These are phyloP conservation scores for Cynoglossus semilaevis DNA, from an alignment of 2,113 vertebrate genomes.

Conservation along the genomic window DNA sequence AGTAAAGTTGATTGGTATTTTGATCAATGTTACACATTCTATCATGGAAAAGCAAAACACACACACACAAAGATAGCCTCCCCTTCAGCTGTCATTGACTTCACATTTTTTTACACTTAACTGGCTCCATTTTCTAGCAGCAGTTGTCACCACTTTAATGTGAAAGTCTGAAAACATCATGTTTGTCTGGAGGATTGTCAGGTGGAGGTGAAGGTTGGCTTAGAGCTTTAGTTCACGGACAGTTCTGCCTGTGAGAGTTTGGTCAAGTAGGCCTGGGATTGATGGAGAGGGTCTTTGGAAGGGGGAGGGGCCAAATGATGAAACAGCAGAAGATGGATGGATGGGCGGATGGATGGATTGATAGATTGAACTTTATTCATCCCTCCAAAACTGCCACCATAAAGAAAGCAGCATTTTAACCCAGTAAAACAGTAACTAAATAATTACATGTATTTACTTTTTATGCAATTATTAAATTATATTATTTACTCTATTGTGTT, in stretches of 20 bases:
- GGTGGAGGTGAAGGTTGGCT: conserved; percentile 24
- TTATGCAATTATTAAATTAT: too few relatives aligned
- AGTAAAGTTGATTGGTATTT: conserved; percentile 19
- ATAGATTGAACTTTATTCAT: too few relatives aligned
- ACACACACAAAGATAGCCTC: not conserved
- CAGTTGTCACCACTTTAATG: conserved; percentile 34
- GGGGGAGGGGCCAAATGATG: too few relatives aligned
- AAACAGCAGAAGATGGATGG: too few relatives aligned
- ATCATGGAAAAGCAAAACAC: not conserved
- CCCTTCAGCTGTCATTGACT: conserved; percentile 24
- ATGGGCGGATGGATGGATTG: too few relatives aligned
- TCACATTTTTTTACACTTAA: conserved; percentile 16
- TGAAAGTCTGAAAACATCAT: conserved; percentile 41
- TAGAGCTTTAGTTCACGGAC: conserved; percentile 24
- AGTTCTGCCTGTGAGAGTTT: conserved; percentile 9
- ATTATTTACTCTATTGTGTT: too few relatives aligned
- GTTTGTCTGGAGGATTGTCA: conserved; percentile 30
- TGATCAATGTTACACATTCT: conserved; percentile 23
- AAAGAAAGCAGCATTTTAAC: too few relatives aligned
- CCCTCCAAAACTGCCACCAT: too few relatives aligned
- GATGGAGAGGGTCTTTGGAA: too few relatives aligned
- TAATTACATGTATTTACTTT: too few relatives aligned
- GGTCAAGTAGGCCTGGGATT: too few relatives aligned
- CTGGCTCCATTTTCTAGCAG: conserved; percentile 1
- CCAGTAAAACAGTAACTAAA: too few relatives aligned